These are phyloP conservation scores for Euproctis similis DNA, from an alignment of 2,888 invertebrate species.

Conservation along the genomic window DNA sequence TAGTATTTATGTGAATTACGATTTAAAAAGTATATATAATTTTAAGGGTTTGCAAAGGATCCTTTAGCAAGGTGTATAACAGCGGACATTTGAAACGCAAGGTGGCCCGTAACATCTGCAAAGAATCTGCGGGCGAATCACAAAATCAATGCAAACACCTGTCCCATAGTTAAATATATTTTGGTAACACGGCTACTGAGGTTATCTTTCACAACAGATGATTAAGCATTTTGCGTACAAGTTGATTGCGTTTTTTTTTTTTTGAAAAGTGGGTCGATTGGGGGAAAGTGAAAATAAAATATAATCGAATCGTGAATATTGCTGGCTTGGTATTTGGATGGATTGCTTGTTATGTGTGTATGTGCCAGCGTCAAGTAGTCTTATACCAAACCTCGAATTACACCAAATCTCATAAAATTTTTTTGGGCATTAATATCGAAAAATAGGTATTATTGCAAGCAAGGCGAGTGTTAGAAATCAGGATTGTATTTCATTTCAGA, in stretches of 20 bases:
- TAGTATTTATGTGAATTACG: no score
- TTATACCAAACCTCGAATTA: no score
- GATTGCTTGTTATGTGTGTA: no score
- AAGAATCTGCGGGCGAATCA: conserved; percentile 40
- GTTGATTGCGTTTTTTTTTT: background rate
- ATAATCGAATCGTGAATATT: no score
- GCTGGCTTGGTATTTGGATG: no score
- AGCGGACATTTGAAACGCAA: conserved; percentile 32
- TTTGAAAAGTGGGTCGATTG: background rate
- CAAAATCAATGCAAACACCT: conserved; percentile 62
- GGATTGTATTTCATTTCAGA: no score
- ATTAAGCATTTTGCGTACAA: conserved; percentile 1
- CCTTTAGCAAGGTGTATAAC: conserved; percentile 45
- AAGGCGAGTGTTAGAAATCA: no score
- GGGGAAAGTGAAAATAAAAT: background rate
- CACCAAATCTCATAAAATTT: no score
- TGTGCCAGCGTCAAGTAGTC: no score
- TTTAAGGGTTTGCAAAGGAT: background rate
- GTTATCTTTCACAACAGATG: conserved; percentile 6
- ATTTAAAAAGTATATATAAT: no score
- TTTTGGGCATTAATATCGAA: no score
- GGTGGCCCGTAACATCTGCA: conserved; percentile 58
- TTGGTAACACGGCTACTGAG: conserved; percentile 4
- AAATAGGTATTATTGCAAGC: no score
- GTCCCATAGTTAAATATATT: conserved; percentile 18